Evolutionary conservation across 2,888 invertebrate species (phyloP).

Genomic region (Sarcophaga rosellei): DNA sequence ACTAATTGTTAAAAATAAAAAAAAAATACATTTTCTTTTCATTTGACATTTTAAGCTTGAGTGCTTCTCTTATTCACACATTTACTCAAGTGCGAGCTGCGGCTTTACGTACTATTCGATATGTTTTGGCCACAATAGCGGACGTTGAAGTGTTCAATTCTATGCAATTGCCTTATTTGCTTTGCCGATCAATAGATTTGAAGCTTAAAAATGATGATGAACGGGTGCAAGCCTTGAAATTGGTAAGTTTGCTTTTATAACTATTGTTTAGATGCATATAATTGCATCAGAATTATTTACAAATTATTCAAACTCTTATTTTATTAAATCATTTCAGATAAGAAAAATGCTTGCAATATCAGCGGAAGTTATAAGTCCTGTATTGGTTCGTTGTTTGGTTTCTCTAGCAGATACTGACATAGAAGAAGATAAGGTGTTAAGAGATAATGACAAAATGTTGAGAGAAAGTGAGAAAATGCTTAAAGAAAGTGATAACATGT

Average conservation of each 20-base stretch:
- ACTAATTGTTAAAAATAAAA: neutral
- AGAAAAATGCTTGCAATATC: conserved; percentile 85
- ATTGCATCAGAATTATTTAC: neutral
- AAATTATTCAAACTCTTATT: neutral
- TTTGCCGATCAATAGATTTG: conserved; percentile 93
- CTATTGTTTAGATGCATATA: neutral
- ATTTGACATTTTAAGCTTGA: conserved; percentile 85
- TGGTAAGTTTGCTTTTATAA: conserved; percentile 82
- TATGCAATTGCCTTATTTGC: conserved; percentile 91
- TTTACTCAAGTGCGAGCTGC: conserved; percentile 95
- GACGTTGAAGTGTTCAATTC: conserved; percentile 91
- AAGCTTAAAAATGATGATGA: conserved; percentile 95
- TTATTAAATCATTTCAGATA: conserved; percentile 70
- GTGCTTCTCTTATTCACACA: conserved; percentile 91
- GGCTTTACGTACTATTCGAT: conserved; percentile 92
- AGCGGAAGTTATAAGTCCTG: conserved; percentile 87
- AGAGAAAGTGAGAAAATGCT: neutral
- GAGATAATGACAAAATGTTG: conserved; percentile 79
- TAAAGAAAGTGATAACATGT: conserved; percentile 86
- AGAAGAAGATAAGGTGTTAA: conserved; percentile 87
- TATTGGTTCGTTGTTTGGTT: conserved; percentile 90
- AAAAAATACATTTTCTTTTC: neutral
- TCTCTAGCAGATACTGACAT: conserved; percentile 90
- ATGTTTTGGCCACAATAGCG: conserved; percentile 89
- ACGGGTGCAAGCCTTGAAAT: conserved; percentile 93